Percentiles rank a stretch among this genome's conserved stretches.
These are phyloP conservation scores for Synergus japonicus DNA, from an alignment of 2,888 invertebrate genomes.

Conservation along the genomic window DNA sequence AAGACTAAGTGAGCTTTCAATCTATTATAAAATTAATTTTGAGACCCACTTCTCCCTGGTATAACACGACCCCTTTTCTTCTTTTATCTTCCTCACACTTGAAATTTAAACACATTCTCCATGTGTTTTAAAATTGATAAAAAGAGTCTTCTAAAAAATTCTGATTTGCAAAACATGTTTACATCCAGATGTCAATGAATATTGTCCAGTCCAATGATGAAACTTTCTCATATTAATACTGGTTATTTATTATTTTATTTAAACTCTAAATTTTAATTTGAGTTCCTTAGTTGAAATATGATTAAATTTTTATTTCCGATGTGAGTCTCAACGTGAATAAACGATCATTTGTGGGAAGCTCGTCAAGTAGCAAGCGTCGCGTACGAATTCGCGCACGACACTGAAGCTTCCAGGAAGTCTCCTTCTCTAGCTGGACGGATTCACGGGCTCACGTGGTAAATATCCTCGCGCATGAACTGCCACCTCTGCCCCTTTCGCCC, in stretches of 20 bases:
- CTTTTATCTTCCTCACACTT: neutral
- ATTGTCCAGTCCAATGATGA: neutral
- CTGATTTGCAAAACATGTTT: neutral
- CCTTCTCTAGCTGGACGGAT: slow-evolving; percentile 67
- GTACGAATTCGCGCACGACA: slow-evolving; percentile 73
- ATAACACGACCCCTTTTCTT: neutral
- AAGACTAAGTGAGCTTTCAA: slow-evolving; percentile 1
- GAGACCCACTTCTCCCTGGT: neutral
- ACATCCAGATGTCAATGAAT: neutral
- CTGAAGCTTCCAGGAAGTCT: slow-evolving; percentile 70
- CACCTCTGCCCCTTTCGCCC: slow-evolving; percentile 54
- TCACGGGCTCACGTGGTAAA: slow-evolving; percentile 75
- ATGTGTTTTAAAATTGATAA: neutral
- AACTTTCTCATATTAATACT: neutral
- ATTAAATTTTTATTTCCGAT: neutral
- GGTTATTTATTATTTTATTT: neutral
- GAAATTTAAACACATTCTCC: neutral
- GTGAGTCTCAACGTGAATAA: neutral
- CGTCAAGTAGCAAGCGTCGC: slow-evolving; percentile 60
- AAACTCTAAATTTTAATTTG: neutral
- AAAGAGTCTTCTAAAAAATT: neutral
- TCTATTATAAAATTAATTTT: slow-evolving; percentile 6
- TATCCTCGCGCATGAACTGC: slow-evolving; percentile 72
- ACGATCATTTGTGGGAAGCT: slow-evolving; percentile 18
- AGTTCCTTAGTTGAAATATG: neutral